These are phyloP conservation scores for Scaptomyza tumidula DNA, from an alignment of 2,888 invertebrate species.

Conservation along the genomic window DNA sequence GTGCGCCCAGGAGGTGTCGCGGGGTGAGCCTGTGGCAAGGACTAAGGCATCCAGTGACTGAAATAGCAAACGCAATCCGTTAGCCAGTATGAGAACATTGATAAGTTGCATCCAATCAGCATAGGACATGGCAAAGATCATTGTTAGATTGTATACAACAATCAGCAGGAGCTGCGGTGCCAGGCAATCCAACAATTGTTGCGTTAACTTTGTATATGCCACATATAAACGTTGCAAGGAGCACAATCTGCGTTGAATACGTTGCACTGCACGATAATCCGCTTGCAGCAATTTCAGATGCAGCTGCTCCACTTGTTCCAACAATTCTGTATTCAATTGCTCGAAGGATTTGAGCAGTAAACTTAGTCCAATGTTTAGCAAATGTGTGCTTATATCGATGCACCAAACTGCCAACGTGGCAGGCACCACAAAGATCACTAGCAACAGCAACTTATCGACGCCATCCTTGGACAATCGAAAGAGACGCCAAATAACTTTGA, in stretches of 20 bases:
- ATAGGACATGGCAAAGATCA: slow-evolving; percentile 50
- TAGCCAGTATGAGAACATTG: slow-evolving; percentile 39
- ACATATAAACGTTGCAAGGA: slow-evolving; percentile 41
- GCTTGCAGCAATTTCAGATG: slow-evolving; percentile 35
- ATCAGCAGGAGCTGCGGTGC: slow-evolving; percentile 49
- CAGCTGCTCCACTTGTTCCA: slow-evolving; percentile 20
- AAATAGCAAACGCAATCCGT: slow-evolving; percentile 47
- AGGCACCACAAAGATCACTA: slow-evolving; percentile 36
- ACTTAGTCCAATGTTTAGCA: slow-evolving; percentile 39
- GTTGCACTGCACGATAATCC: slow-evolving; percentile 29
- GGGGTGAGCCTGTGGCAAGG: slow-evolving; percentile 16
- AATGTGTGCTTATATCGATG: slow-evolving; percentile 46
- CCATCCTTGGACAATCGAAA: neutral
- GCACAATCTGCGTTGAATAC: slow-evolving; percentile 22
- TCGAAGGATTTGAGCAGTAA: slow-evolving; percentile 54
- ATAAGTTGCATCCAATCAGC: slow-evolving; percentile 38
- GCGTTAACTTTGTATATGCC: slow-evolving; percentile 44
- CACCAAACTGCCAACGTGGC: slow-evolving; percentile 48
- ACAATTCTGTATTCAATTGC: slow-evolving; percentile 38
- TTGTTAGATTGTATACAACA: slow-evolving; percentile 47
- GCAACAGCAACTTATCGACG: neutral
- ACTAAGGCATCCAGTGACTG: slow-evolving; percentile 43
- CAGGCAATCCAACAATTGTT: slow-evolving; percentile 40
- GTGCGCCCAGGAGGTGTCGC: slow-evolving; percentile 45
- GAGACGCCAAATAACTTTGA: slow-evolving; percentile 28